phyloP scores from a whole-genome alignment of 2,888 invertebrate species.

The Microdon myrmicae region DNA sequence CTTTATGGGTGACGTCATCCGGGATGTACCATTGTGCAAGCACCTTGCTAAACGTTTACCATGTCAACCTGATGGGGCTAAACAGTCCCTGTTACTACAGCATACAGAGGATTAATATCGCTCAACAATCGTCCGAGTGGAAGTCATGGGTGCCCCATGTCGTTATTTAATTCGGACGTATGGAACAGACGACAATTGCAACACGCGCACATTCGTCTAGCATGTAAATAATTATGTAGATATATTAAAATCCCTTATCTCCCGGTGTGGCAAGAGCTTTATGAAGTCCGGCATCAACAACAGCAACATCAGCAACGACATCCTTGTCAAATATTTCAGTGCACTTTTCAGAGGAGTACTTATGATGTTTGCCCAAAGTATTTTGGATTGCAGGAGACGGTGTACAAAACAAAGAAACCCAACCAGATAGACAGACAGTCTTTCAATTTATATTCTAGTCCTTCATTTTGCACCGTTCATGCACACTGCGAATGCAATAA shows the following conservation, averaged over 20 bases:
- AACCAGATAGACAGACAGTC: neutral
- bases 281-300: slow-evolving; percentile 44
- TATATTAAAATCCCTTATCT: slow-evolving; percentile 48
- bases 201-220: slow-evolving; percentile 38
- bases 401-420: slow-evolving; percentile 18
- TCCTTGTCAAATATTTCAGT: slow-evolving; percentile 19
- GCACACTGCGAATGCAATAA: slow-evolving; percentile 33
- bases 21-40: slow-evolving; percentile 81
- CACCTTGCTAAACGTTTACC: slow-evolving; percentile 79
- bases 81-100: slow-evolving; percentile 58
- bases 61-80: slow-evolving; percentile 67
- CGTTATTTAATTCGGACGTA: slow-evolving; percentile 25
- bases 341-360: slow-evolving; percentile 28
- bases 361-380: slow-evolving; percentile 49
- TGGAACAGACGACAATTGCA: slow-evolving; percentile 40
- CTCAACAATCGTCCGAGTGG: slow-evolving; percentile 27
- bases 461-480: slow-evolving; percentile 23
- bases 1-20: slow-evolving; percentile 86
- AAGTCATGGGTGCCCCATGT: slow-evolving; percentile 15
- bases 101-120: slow-evolving; percentile 44
- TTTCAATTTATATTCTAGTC: slow-evolving; percentile 34
- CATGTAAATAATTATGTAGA: slow-evolving; percentile 53
- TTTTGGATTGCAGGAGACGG: slow-evolving; percentile 39
- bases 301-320: slow-evolving; percentile 7
- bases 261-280: slow-evolving; percentile 35